Conservation (phyloP, 2,797 vertebrate genomes). For the Xenopus petersii region DNA sequence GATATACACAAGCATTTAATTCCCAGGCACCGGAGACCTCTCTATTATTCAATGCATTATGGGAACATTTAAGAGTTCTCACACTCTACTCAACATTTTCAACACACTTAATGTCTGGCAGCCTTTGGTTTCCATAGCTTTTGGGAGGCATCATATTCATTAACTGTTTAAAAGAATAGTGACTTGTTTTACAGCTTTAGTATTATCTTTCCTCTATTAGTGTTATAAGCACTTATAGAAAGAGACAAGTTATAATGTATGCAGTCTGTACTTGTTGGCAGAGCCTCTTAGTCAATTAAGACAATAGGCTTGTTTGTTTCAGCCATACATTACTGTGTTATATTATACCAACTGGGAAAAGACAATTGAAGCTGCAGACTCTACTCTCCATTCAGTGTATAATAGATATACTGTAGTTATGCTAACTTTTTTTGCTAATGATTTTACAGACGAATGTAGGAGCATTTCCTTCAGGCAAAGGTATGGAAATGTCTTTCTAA, state of each 20-base stretch:
- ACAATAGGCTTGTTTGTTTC: constrained; percentile 34
- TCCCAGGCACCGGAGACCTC: constrained; percentile 59
- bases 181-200: constrained; percentile 14
- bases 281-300: constrained; percentile 34
- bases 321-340: constrained; percentile 45
- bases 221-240: constrained; percentile 39
- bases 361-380: not conserved
- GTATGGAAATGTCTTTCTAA: no score
- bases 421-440: not conserved
- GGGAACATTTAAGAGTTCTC: constrained; percentile 51
- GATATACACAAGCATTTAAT: constrained; percentile 40
- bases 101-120: constrained; percentile 32
- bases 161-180: constrained; percentile 33
- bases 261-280: constrained; percentile 38
- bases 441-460: no score
- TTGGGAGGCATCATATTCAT: constrained; percentile 43
- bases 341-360: constrained; percentile 40
- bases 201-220: constrained; percentile 18
- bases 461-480: no score
- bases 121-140: constrained; percentile 17
- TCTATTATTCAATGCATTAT: no score
- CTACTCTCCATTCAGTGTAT: constrained; percentile 19
- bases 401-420: constrained; percentile 7
- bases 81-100: constrained; percentile 61
- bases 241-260: constrained; percentile 39